A percentile compares a stretch with the other conserved stretches of the same genome.
Conservation (phyloP, 2,113 vertebrate species). For the Ancistrus triradiatus region DNA sequence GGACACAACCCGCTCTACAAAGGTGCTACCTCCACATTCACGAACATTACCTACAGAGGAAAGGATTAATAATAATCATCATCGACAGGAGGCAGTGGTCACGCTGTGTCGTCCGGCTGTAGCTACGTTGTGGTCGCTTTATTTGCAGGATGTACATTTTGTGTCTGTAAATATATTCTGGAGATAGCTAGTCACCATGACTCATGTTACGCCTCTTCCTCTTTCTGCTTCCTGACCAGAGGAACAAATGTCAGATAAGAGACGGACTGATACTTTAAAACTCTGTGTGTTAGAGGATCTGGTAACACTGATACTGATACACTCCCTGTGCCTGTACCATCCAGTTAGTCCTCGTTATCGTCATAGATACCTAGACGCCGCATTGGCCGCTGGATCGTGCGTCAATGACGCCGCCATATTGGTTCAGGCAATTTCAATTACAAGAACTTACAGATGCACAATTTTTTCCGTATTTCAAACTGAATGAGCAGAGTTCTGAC, state of each 20-base stretch:
- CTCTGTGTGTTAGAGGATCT: not conserved
- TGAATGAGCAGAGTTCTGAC: no score
- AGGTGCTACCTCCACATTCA: constrained; percentile 94
- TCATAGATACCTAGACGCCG: no score
- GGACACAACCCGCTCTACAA: constrained; percentile 92
- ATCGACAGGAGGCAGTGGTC: no score
- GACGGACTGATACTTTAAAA: not conserved
- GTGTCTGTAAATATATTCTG: constrained; percentile 37
- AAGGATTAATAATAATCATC: constrained; percentile 74
- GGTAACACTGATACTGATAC: not conserved
- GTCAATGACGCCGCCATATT: no score
- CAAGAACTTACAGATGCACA: no score
- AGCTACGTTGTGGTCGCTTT: no score
- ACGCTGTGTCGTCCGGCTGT: no score
- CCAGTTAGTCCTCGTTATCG: no score
- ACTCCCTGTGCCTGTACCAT: no score
- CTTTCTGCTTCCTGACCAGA: not conserved
- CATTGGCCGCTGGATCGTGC: no score
- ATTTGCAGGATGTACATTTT: constrained; percentile 36
- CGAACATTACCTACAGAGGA: constrained; percentile 92
- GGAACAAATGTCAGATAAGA: not conserved
- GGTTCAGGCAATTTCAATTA: no score
- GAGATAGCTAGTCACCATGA: constrained; percentile 10
- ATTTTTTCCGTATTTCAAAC: no score
- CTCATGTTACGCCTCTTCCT: not conserved